Conservation (phyloP, 2,888 invertebrate genomes). For the Eucriotettix oculatus region DNA sequence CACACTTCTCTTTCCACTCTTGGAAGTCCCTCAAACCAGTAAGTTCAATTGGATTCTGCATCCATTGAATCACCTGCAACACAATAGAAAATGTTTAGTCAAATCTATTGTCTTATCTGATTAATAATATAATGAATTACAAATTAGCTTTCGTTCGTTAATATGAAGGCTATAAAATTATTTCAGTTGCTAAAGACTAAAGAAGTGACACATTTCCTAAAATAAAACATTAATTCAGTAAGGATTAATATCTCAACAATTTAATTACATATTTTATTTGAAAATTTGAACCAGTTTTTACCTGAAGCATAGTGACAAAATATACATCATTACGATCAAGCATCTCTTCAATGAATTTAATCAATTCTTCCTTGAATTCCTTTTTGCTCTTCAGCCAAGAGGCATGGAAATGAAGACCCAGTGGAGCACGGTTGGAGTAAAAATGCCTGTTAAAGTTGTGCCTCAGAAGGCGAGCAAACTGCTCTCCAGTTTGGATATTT, state of each 20-base stretch:
- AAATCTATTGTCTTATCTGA: too few relatives aligned
- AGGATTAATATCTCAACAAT: too few relatives aligned
- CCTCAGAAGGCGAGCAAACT: conserved; percentile 73
- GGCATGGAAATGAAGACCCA: conserved; percentile 86
- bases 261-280: too few relatives aligned
- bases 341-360: conserved; percentile 90
- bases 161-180: too few relatives aligned
- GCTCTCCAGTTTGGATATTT: conserved; percentile 79
- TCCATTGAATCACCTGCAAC: conserved; percentile 78
- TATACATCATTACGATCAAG: conserved; percentile 76
- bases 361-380: conserved; percentile 78
- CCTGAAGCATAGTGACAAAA: conserved; percentile 73
- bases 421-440: conserved; percentile 81
- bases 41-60: conserved; percentile 84
- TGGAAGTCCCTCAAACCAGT: conserved; percentile 77
- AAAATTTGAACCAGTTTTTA: conserved; percentile 15
- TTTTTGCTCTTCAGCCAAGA: conserved; percentile 90
- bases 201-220: too few relatives aligned
- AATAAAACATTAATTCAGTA: too few relatives aligned
- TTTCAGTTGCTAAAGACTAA: too few relatives aligned
- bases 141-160: too few relatives aligned
- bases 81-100: neutral
- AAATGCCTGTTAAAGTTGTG: conserved; percentile 93
- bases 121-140: too few relatives aligned
- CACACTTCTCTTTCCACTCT: conserved; percentile 91